Evolutionary conservation across 2,888 invertebrate species (phyloP).

Genomic region (Drosophila maculinotata): DNA sequence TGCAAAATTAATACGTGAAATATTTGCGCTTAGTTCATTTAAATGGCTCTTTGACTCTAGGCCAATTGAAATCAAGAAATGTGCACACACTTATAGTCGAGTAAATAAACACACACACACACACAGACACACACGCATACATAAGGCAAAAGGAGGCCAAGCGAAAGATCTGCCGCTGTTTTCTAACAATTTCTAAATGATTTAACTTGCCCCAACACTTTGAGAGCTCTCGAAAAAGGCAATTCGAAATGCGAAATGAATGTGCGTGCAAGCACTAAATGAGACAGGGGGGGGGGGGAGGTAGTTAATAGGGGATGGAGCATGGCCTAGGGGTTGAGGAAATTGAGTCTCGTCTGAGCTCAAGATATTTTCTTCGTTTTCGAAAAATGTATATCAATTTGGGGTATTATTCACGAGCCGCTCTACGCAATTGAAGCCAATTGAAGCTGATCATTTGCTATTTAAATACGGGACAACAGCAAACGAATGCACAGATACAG

Average conservation of each 20-base stretch:
- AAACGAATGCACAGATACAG: slow-evolving; percentile 34
- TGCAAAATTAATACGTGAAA: slow-evolving; percentile 1
- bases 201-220: slow-evolving; percentile 17
- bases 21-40: slow-evolving; percentile 16
- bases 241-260: slow-evolving; percentile 19
- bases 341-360: not conserved
- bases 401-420: slow-evolving; percentile 50
- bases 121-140: not conserved
- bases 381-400: slow-evolving; percentile 20
- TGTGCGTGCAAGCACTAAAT: slow-evolving; percentile 5
- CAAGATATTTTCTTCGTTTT: slow-evolving; percentile 8
- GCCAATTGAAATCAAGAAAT: slow-evolving; percentile 10
- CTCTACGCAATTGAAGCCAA: slow-evolving; percentile 83
- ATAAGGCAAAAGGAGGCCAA: slow-evolving; percentile 10
- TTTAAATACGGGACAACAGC: slow-evolving; percentile 63
- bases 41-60: slow-evolving; percentile 20
- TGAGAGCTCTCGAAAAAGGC: slow-evolving; percentile 1
- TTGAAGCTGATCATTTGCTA: slow-evolving; percentile 83
- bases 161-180: not conserved
- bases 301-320: too few relatives aligned
- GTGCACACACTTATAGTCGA: not conserved
- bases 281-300: not conserved
- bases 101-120: not conserved
- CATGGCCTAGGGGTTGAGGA: not conserved
- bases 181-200: slow-evolving; percentile 18